phyloP scores from a whole-genome alignment of 92 coral and sea anemone species.

The Metridium senile region DNA sequence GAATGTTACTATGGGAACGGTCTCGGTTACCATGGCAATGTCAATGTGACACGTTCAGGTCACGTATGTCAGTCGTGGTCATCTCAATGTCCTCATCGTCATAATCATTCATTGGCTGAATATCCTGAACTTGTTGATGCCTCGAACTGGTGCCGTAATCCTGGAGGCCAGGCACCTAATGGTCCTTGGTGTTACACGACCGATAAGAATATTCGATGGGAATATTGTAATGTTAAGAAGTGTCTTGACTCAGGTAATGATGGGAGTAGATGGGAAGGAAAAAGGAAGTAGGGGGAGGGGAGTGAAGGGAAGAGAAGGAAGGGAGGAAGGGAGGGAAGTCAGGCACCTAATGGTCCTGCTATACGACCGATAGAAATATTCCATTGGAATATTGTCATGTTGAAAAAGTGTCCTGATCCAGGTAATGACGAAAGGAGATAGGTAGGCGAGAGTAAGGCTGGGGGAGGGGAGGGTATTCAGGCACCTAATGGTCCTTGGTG shows the following conservation, averaged over 20 bases:
- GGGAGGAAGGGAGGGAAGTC: background rate
- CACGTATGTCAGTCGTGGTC: slow-evolving; percentile 76
- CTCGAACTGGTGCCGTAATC: slow-evolving; percentile 70
- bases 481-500: too few species aligned
- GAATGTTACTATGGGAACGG: slow-evolving; percentile 69
- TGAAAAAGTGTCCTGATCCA: background rate
- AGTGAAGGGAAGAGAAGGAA: background rate
- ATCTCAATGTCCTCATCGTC: slow-evolving; percentile 89
- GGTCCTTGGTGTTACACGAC: slow-evolving; percentile 51
- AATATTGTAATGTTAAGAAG: slow-evolving; percentile 56
- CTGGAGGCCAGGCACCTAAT: slow-evolving; percentile 52
- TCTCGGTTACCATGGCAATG: slow-evolving; percentile 59
- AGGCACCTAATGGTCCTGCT: background rate
- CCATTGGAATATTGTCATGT: slow-evolving; percentile 53
- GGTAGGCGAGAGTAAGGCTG: too few species aligned
- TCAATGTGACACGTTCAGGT: slow-evolving; percentile 60
- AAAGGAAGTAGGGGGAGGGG: background rate
- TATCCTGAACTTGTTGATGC: slow-evolving; percentile 62
- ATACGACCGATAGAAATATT: background rate
- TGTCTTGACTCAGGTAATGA: slow-evolving; percentile 35
- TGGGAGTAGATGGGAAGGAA: too few species aligned
- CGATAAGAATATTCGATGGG: slow-evolving; percentile 47
- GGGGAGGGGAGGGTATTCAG: too few species aligned
- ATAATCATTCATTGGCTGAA: slow-evolving; percentile 40
- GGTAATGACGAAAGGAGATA: background rate